A percentile compares a stretch with the other conserved stretches of the same genome.
phyloP scores from a whole-genome alignment of 2,113 vertebrate genomes.

The Hypocryptadius cinnamomeus region DNA sequence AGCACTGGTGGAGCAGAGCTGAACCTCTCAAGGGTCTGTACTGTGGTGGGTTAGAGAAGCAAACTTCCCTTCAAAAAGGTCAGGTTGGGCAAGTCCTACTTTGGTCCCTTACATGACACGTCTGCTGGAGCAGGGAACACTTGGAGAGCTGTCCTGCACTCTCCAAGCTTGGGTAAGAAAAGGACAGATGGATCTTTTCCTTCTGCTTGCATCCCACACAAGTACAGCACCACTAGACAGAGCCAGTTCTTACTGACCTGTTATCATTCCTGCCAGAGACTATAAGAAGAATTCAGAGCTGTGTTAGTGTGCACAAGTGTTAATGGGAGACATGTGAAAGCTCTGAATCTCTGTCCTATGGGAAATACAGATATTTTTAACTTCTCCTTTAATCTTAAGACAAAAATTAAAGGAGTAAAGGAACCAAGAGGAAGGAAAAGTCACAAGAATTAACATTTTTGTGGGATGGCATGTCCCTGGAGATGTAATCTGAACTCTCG shows the following conservation, averaged over 20 bases:
- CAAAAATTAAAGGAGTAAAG: background rate
- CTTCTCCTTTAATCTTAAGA: background rate
- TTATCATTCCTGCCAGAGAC: background rate
- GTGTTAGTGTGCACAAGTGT: background rate
- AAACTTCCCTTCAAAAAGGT: background rate
- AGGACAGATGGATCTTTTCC: background rate
- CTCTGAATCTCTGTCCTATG: background rate
- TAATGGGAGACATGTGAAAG: slow-evolving; percentile 27
- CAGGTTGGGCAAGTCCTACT: background rate
- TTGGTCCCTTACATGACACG: background rate
- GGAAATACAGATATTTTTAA: background rate
- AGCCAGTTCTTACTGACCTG: background rate
- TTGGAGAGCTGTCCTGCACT: background rate
- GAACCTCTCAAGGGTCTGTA: background rate
- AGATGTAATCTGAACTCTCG: background rate
- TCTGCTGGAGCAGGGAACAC: background rate
- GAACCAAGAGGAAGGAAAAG: slow-evolving; percentile 19
- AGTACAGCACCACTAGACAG: background rate
- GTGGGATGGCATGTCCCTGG: background rate
- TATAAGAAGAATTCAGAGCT: background rate
- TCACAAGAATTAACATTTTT: slow-evolving; percentile 26
- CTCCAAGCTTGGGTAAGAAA: background rate
- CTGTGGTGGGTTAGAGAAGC: background rate
- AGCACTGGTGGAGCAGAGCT: background rate
- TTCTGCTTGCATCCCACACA: background rate